Conservation (phyloP, 2,888 invertebrate genomes). For the Lamproptera curius region DNA sequence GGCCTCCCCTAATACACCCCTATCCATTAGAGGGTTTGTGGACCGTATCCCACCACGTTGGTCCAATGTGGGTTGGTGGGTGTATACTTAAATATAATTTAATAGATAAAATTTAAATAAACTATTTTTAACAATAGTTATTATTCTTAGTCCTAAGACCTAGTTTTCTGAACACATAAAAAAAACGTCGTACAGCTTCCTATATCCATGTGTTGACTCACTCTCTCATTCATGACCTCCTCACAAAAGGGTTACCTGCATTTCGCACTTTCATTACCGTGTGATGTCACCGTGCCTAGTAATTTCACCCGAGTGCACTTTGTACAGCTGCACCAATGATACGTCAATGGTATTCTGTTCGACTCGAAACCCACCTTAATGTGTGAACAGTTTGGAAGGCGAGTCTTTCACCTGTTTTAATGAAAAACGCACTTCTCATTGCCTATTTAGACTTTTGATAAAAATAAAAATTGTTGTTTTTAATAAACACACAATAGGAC, state of each 20-base stretch:
- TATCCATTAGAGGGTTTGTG: not conserved
- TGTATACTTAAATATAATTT: not conserved
- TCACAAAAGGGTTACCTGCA: constrained; percentile 14
- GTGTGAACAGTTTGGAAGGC: not conserved
- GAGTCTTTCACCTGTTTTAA: no score
- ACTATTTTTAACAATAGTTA: not conserved
- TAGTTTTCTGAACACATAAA: no score
- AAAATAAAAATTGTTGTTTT: no score
- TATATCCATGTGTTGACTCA: no score
- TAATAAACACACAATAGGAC: no score
- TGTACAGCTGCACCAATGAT: constrained; percentile 23
- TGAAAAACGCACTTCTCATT: no score
- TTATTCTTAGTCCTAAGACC: not conserved
- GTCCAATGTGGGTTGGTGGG: no score
- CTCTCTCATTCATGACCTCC: constrained; percentile 13
- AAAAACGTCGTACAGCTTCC: no score
- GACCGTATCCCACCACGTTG: not conserved
- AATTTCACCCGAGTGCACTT: constrained; percentile 15
- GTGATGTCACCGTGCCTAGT: constrained; percentile 14
- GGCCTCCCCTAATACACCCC: no score
- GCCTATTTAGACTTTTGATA: no score
- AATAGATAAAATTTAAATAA: not conserved
- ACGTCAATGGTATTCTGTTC: constrained; percentile 22
- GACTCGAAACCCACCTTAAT: constrained; percentile 19
- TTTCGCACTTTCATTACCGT: constrained; percentile 19